Evolutionary conservation across 2,113 vertebrate genomes (phyloP).

Genomic region (Sminthopsis crassicaudata): DNA sequence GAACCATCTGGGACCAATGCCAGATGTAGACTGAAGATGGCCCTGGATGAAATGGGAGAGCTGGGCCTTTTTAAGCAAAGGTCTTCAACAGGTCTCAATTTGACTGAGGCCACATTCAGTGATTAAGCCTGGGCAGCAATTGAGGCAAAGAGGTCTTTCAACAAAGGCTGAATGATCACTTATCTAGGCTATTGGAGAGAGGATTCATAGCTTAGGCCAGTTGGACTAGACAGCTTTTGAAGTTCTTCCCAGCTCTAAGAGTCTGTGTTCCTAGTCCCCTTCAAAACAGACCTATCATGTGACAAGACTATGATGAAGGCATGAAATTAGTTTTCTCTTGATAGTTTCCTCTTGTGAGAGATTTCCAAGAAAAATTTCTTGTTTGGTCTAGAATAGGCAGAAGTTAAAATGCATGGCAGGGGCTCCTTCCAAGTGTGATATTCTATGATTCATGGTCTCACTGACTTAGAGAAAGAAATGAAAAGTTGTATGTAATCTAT

Average conservation of each 20-base stretch:
- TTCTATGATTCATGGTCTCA: background rate
- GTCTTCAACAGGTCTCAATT: too few relatives aligned
- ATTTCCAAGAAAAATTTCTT: background rate
- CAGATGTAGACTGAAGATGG: too few relatives aligned
- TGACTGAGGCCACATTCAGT: too few relatives aligned
- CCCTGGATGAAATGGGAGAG: too few relatives aligned
- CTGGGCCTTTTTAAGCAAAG: too few relatives aligned
- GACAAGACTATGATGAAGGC: background rate
- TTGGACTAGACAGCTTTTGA: background rate
- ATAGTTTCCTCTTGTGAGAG: background rate
- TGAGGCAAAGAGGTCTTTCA: background rate
- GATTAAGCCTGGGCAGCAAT: too few relatives aligned
- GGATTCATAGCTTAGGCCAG: background rate
- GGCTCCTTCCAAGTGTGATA: background rate
- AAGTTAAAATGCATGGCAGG: background rate
- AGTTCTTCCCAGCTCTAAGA: background rate
- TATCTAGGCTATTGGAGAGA: background rate
- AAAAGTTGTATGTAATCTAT: background rate
- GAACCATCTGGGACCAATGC: too few relatives aligned
- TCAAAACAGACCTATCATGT: background rate
- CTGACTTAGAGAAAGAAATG: background rate
- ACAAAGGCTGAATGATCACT: background rate
- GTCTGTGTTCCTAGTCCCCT: background rate
- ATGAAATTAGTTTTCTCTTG: background rate
- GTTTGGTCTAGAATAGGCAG: background rate